Evolutionary conservation across 2,113 vertebrate species (phyloP).

Genomic region (Sclerurus mexicanus): DNA sequence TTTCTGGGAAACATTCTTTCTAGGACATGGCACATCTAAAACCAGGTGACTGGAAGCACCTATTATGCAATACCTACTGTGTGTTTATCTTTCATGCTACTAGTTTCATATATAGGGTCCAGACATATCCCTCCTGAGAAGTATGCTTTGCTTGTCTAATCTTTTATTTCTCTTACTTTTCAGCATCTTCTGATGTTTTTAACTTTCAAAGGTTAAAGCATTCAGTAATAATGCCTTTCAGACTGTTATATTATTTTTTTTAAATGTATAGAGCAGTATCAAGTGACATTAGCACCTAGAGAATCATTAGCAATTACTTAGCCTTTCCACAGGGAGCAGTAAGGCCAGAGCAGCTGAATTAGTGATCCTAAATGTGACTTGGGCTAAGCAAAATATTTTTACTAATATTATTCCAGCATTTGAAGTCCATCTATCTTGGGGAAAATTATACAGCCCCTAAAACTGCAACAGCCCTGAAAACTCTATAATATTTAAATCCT

Average conservation of each 20-base stretch:
- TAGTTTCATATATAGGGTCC: not conserved
- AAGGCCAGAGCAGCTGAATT: not conserved
- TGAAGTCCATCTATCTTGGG: not conserved
- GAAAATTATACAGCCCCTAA: not conserved
- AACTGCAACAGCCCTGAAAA: not conserved
- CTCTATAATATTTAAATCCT: not conserved
- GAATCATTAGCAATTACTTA: not conserved
- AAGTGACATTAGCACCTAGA: constrained; percentile 19
- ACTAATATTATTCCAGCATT: not conserved
- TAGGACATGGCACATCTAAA: not conserved
- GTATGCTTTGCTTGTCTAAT: not conserved
- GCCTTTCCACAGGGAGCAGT: not conserved
- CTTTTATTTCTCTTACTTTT: not conserved
- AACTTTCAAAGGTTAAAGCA: not conserved
- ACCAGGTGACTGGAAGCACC: not conserved
- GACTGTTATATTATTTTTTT: not conserved
- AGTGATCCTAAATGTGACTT: not conserved
- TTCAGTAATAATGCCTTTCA: not conserved
- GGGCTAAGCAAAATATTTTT: not conserved
- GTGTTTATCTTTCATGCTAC: not conserved
- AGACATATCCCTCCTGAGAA: not conserved
- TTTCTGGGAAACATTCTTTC: not conserved
- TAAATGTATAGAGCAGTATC: not conserved
- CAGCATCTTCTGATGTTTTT: not conserved
- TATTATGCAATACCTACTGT: not conserved